Percentiles rank a stretch among this genome's conserved stretches.
These are phyloP conservation scores for Phymanthus crucifer DNA, from an alignment of 92 coral and sea anemone genomes.

Conservation along the genomic window DNA sequence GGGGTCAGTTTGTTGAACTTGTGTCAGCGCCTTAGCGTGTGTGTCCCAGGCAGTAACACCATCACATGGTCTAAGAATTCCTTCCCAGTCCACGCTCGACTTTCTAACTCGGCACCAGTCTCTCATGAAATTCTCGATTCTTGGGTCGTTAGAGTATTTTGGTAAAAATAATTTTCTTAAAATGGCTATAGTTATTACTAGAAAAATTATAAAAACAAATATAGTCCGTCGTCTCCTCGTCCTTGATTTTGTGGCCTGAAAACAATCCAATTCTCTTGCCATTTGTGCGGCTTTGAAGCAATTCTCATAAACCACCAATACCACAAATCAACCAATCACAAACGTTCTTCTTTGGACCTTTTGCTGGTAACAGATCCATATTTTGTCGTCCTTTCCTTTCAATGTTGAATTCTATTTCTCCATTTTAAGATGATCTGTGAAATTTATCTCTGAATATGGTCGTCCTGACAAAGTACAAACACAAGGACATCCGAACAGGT, in stretches of 20 bases:
- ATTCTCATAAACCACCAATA: background rate
- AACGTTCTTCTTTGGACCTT: constrained; percentile 11
- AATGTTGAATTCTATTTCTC: background rate
- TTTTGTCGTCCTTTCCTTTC: background rate
- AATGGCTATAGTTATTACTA: background rate
- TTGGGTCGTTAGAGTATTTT: background rate
- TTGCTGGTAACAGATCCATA: background rate
- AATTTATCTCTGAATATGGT: background rate
- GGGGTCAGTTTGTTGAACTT: constrained; percentile 63
- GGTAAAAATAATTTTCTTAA: constrained; percentile 14
- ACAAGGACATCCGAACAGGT: background rate
- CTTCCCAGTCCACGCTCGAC: constrained; percentile 86
- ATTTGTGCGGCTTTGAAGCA: constrained; percentile 24
- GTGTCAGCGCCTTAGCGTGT: constrained; percentile 57
- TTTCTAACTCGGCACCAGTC: constrained; percentile 84
- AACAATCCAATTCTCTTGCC: constrained; percentile 18
- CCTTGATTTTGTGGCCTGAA: constrained; percentile 15
- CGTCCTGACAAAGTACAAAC: background rate
- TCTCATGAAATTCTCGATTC: constrained; percentile 56
- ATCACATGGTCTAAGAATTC: constrained; percentile 74
- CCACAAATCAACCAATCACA: constrained; percentile 4
- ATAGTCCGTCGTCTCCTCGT: constrained; percentile 27
- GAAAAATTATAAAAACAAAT: background rate
- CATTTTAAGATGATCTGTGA: background rate
- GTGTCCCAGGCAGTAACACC: constrained; percentile 68